These are phyloP conservation scores for Varanus komodoensis DNA, from an alignment of 2,113 vertebrate species.

Conservation along the genomic window DNA sequence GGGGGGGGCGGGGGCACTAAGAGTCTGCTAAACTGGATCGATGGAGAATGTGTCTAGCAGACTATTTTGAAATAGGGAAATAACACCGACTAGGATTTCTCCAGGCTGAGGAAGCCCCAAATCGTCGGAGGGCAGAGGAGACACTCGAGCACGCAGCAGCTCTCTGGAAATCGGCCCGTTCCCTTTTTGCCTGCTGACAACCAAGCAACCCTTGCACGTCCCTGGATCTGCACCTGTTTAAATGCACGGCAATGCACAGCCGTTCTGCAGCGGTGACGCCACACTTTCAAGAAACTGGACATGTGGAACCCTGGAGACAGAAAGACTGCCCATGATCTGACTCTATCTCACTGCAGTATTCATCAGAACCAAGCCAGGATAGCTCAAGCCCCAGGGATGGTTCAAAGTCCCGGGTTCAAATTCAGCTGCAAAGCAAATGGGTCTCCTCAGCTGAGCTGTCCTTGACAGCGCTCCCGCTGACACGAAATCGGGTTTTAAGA, in stretches of 20 bases:
- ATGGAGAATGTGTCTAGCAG: too few relatives aligned
- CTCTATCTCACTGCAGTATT: too few relatives aligned
- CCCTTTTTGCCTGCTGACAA: too few relatives aligned
- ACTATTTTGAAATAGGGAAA: neutral
- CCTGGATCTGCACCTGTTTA: too few relatives aligned
- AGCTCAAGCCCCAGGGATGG: neutral
- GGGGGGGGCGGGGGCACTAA: too few relatives aligned
- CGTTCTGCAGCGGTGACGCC: neutral
- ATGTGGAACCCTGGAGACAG: neutral
- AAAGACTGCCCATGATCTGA: neutral
- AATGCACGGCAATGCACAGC: too few relatives aligned
- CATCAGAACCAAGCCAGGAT: too few relatives aligned
- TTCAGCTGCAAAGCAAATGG: neutral
- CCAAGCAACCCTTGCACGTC: too few relatives aligned
- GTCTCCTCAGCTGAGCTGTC: too few relatives aligned
- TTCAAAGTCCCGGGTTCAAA: neutral
- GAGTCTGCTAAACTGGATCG: too few relatives aligned
- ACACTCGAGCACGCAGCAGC: neutral
- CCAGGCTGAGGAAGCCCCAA: too few relatives aligned
- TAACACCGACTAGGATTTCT: neutral
- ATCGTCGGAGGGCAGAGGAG: neutral
- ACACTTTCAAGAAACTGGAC: neutral
- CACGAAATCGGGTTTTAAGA: neutral
- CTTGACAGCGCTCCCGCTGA: neutral
- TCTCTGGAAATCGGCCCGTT: too few relatives aligned